These are phyloP conservation scores for Luperina nickerlii DNA, from an alignment of 2,888 invertebrate species.

Conservation along the genomic window DNA sequence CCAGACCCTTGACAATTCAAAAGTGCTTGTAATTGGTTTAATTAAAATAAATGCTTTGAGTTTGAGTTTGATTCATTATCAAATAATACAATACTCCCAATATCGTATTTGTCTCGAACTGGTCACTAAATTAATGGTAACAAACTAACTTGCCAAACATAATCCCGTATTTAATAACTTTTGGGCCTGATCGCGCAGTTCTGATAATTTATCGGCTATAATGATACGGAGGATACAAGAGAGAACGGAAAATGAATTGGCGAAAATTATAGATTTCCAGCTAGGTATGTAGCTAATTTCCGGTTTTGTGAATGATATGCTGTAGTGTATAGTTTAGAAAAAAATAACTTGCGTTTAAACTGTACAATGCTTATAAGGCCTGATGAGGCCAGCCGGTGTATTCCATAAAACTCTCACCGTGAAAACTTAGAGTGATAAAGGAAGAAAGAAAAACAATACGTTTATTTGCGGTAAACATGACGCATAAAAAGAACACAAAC, in stretches of 20 bases:
- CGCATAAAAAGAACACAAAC: too few species aligned
- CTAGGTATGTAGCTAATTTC: neutral
- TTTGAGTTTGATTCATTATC: neutral
- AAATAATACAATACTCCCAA: neutral
- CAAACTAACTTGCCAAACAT: constrained; percentile 32
- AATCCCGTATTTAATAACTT: constrained; percentile 31
- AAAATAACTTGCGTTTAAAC: too few species aligned
- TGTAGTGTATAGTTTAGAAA: neutral
- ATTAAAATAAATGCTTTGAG: neutral
- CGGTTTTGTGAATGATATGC: neutral
- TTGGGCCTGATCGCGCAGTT: constrained; percentile 4
- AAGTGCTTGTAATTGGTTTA: neutral
- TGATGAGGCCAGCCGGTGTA: too few species aligned
- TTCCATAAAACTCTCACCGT: too few species aligned
- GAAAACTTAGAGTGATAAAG: too few species aligned
- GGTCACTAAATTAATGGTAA: constrained; percentile 26
- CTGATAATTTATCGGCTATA: constrained; percentile 35
- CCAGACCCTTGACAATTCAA: neutral
- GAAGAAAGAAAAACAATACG: too few species aligned
- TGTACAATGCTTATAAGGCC: too few species aligned
- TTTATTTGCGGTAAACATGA: too few species aligned
- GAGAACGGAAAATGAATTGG: constrained; percentile 8
- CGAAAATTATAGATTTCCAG: constrained; percentile 28
- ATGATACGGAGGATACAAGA: constrained; percentile 11
- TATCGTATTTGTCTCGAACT: neutral